Evolutionary conservation across 2,888 invertebrate species (phyloP), one percentile per base, ranked within the genome.

Genomic region (Drosophila cognata): DNA sequence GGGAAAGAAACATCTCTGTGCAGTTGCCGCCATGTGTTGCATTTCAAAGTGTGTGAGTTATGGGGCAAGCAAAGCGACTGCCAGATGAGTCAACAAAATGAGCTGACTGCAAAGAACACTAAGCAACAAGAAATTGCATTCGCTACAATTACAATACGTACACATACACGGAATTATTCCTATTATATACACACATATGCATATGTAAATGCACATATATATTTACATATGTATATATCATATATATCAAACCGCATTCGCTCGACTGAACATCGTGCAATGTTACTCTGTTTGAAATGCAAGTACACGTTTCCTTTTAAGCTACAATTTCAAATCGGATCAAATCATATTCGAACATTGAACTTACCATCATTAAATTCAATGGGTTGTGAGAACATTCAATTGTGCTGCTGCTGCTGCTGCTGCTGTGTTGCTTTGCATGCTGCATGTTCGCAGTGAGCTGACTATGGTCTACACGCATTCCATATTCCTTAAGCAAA

Each of bases 21-120:
- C 70, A 63, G 63, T 53, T 74, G 81, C 71, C 71, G 74, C 80
- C 88, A 88, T 90, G 90, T 90, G 87, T 87, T 87, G 88, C 90
- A 88, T 87, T 83, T 87, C 86, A 87, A 89, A 89, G 90, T 85
- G 90, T 88, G 68, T 81, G 71, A 89, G 72, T 83, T 86, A 84
- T 88, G 87, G 87, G 55, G 48, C 68, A 65, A 71, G 65, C 51
- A 56, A 61, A 70, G 43, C 29, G 43, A 67, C 66, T 70, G 83
- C 69, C 86, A 84, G 78, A 88, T 85, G 84, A 88, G 81, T 81
- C 76, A 81, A 83, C 78, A 75, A 72, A 84, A 83, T 75, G 28
- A 29, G 13, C 28, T 38, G 71, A 65, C 65, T 60, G 21, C 10
- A 64, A 21, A 11, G 35, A 71, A 57, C 62, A 63, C 73, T 76